phyloP scores from a whole-genome alignment of 2,113 vertebrate genomes.

The Takifugu flavidus region DNA sequence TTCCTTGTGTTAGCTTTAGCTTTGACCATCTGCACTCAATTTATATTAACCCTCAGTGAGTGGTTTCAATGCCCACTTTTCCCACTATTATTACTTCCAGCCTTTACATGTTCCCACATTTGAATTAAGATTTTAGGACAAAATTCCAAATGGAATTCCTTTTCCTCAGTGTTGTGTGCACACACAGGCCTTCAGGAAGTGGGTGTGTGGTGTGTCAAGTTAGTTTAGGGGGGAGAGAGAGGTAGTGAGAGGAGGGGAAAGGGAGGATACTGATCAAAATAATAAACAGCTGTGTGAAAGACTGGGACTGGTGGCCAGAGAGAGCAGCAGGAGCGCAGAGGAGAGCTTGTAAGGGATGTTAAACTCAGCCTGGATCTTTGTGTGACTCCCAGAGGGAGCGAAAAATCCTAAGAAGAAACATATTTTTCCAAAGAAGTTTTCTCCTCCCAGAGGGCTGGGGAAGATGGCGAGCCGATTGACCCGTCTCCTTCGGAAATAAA shows the following conservation, averaged over 20 bases:
- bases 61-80: not conserved
- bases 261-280: conserved; percentile 92
- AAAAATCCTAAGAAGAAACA: conserved; percentile 5
- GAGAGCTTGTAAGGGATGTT: conserved; percentile 25
- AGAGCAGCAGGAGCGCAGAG: conserved; percentile 30
- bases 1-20: too few relatives aligned
- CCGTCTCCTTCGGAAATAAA: conserved; percentile 4
- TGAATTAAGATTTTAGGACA: too few relatives aligned
- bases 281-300: conserved; percentile 88
- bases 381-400: conserved; percentile 5
- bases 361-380: conserved; percentile 21
- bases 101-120: not conserved
- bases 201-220: conserved; percentile 81
- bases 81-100: not conserved
- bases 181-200: conserved; percentile 84
- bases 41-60: conserved; percentile 2
- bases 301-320: conserved; percentile 48
- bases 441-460: not conserved
- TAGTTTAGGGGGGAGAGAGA: conserved; percentile 57
- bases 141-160: conserved; percentile 3
- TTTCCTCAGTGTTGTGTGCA: conserved; percentile 26
- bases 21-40: not conserved
- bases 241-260: conserved; percentile 77
- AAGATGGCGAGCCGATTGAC: conserved; percentile 3
- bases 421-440: conserved; percentile 32